Conservation (phyloP, 2,797 vertebrate species). For the Argyrosomus regius region DNA sequence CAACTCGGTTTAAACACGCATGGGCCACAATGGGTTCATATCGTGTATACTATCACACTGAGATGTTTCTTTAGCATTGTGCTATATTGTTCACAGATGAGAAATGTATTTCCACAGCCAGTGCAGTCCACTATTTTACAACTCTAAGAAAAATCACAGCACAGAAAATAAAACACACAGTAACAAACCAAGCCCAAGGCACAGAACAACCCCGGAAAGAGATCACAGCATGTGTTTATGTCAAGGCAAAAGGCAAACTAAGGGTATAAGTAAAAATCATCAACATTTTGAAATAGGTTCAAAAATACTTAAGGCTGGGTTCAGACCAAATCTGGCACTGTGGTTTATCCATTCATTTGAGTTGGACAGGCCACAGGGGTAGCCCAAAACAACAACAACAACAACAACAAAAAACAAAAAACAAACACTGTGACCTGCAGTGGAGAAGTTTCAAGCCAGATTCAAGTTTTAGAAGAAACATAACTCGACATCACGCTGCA, state of each 20-base stretch:
- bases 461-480: too few species aligned
- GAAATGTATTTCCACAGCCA: conserved; percentile 7
- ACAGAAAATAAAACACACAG: not conserved
- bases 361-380: too few species aligned
- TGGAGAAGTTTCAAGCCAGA: too few species aligned
- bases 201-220: not conserved
- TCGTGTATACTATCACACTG: not conserved
- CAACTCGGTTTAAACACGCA: conserved; percentile 5
- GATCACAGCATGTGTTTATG: not conserved
- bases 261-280: too few species aligned
- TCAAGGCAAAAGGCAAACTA: not conserved
- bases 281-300: too few species aligned
- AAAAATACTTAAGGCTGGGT: too few species aligned
- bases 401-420: too few species aligned
- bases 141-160: not conserved
- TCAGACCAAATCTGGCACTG: too few species aligned
- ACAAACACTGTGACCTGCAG: too few species aligned
- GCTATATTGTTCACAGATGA: not conserved
- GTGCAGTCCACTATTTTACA: not conserved
- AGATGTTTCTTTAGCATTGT: not conserved
- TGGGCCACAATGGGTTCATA: not conserved
- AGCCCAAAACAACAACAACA: too few species aligned
- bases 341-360: too few species aligned
- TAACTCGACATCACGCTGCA: too few species aligned
- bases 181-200: not conserved